Conservation (phyloP, 2,113 vertebrate species). For the Muntiacus reevesi region DNA sequence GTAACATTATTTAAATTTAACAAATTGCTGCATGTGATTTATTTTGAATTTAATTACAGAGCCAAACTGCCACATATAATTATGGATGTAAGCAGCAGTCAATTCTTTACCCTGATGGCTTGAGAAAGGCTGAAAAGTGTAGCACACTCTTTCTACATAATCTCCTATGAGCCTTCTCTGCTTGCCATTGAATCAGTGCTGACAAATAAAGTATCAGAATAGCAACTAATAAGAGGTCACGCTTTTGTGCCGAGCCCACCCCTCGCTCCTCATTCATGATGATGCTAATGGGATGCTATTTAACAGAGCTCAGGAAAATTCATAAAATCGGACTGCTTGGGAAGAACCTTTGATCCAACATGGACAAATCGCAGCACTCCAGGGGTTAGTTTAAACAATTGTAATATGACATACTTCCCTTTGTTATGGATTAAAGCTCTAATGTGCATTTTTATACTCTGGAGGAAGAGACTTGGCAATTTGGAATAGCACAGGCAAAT, state of each 20-base stretch:
- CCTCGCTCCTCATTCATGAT: not conserved
- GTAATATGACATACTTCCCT: not conserved
- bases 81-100: constrained; percentile 39
- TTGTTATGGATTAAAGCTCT: constrained; percentile 23
- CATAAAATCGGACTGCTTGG: constrained; percentile 34
- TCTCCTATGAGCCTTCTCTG: constrained; percentile 31
- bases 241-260: not conserved
- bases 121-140: constrained; percentile 53
- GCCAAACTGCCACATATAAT: constrained; percentile 61
- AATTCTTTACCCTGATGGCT: constrained; percentile 54
- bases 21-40: constrained; percentile 58
- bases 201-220: constrained; percentile 59
- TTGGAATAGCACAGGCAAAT: not conserved
- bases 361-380: not conserved
- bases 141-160: constrained; percentile 25
- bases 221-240: constrained; percentile 39
- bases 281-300: constrained; percentile 38
- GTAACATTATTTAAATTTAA: constrained; percentile 61
- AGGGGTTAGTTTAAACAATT: not conserved
- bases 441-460: not conserved
- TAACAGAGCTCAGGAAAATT: constrained; percentile 42
- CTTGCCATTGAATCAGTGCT: constrained; percentile 13
- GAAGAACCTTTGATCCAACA: constrained; percentile 50
- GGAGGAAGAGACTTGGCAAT: not conserved
- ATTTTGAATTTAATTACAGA: constrained; percentile 70